Percentiles rank a stretch among this genome's conserved stretches.
These are phyloP conservation scores for Procambarus virginalis DNA, from an alignment of 1,140 invertebrate genomes.

Conservation along the genomic window DNA sequence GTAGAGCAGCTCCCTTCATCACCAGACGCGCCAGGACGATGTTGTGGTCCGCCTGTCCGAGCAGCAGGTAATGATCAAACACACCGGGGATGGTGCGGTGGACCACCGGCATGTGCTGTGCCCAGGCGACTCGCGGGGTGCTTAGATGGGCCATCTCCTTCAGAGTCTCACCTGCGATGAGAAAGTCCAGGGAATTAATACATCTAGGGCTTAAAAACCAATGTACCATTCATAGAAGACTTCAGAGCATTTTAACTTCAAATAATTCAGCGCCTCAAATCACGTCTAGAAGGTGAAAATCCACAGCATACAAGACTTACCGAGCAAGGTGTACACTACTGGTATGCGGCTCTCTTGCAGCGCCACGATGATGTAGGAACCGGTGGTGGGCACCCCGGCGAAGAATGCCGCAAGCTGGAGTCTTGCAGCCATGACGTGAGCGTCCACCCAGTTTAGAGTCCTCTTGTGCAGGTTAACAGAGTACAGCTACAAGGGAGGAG, in stretches of 20 bases:
- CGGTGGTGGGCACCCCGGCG: conserved; percentile 4
- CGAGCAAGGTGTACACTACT: conserved; percentile 6
- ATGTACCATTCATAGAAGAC: no score
- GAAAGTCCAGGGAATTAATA: background rate
- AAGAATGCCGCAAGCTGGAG: background rate
- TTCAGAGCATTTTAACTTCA: no score
- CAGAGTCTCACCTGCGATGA: conserved; percentile 9
- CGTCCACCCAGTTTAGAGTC: background rate
- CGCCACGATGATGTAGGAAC: conserved; percentile 18
- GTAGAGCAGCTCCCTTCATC: conserved; percentile 18
- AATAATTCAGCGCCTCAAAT: no score
- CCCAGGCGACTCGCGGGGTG: conserved; percentile 18
- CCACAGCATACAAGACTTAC: background rate
- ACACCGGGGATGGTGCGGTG: background rate
- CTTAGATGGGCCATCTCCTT: conserved; percentile 10
- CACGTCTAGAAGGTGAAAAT: no score
- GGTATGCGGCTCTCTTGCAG: conserved; percentile 16
- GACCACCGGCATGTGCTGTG: background rate
- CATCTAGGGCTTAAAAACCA: no score
- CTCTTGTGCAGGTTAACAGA: conserved; percentile 1
- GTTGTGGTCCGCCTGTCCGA: conserved; percentile 11
- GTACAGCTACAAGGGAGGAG: conserved; percentile 6
- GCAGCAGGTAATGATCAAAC: conserved; percentile 16
- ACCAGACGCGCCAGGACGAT: conserved; percentile 13
- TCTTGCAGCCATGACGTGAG: background rate